Base-by-base conservation (phyloP, 2,797 vertebrate species). In the Xenopus petersii region DNA sequence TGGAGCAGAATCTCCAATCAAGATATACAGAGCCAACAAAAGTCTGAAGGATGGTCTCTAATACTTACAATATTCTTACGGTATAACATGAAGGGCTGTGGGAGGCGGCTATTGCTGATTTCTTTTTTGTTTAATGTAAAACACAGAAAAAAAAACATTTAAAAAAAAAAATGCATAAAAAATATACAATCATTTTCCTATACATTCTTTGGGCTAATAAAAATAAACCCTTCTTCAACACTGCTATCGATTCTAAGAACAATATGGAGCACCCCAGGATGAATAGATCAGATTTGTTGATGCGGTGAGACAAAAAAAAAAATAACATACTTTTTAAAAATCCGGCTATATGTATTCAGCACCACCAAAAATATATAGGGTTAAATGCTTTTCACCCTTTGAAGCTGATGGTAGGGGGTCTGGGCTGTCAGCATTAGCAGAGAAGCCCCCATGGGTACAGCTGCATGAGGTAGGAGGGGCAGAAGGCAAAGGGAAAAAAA, bases 391-490 rank as follows among this genome's bases (percentile, higher is more conserved):
- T 12, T 6, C 15, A 26, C 47, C 10, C 5, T 60, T 60, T 49
- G 49, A 58, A 51, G 24, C 36, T 15, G 26, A 73, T 55, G 12
- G 66, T 64, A 65, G 67, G 76, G 76, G 74, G 71, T 73, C 71
- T 70, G 75, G 59, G 48, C 17, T 67, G 48, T 78, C 65, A 68
- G 70, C 72, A 73, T 15, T 68, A 59, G 71, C 60, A 78, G 60
- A 54, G 55, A 79, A 70, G 54, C 71, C 76, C 76, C 76, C 66
- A 70, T 74, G 76, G 71, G 66, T 64, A 42, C 67, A 65, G 66
- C 76, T 79, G 70, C 26, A 67, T 58, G 65, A 12, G 30, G 55
- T 70, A 54, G 76, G 76, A 64, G 71, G 76, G 51, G 64, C 61
- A 64, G 16, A 16, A 59, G 9, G n/a, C 30, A 55, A 73, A 73